Evolutionary conservation across 2,113 vertebrate genomes (phyloP).

Genomic region (Nipponia nippon): DNA sequence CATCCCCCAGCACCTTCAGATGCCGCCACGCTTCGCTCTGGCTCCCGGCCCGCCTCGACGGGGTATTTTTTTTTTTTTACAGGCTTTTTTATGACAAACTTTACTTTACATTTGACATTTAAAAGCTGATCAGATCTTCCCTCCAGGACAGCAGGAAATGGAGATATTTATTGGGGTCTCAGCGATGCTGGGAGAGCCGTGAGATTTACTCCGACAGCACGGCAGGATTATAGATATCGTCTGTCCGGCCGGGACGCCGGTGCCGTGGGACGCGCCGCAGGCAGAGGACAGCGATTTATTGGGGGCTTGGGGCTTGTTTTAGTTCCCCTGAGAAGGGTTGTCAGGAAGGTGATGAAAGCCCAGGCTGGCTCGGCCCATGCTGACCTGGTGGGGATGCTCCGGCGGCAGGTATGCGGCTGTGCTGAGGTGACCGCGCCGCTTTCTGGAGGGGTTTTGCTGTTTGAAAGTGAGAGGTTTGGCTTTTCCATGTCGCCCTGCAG

Average conservation of each 20-base stretch:
- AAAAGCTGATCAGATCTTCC: constrained; percentile 61
- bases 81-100: constrained; percentile 71
- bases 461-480: neutral
- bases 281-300: neutral
- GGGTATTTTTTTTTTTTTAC: constrained; percentile 2
- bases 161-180: constrained; percentile 66
- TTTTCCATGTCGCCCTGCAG: neutral
- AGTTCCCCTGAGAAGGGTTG: neutral
- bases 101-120: constrained; percentile 72
- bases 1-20: rapidly evolving
- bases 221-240: neutral
- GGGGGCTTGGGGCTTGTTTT: neutral
- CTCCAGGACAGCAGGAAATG: constrained; percentile 56
- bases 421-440: rapidly evolving
- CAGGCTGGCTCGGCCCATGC: rapidly evolving
- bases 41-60: rapidly evolving
- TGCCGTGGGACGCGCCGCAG: neutral
- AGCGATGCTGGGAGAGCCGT: neutral
- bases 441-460: neutral
- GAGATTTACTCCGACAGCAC: constrained; percentile 59
- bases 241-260: neutral
- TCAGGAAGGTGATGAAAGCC: neutral
- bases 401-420: neutral
- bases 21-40: rapidly evolving
- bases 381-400: rapidly evolving